These are phyloP conservation scores for Spilosoma lubricipeda DNA, from an alignment of 2,888 invertebrate species.

Conservation along the genomic window DNA sequence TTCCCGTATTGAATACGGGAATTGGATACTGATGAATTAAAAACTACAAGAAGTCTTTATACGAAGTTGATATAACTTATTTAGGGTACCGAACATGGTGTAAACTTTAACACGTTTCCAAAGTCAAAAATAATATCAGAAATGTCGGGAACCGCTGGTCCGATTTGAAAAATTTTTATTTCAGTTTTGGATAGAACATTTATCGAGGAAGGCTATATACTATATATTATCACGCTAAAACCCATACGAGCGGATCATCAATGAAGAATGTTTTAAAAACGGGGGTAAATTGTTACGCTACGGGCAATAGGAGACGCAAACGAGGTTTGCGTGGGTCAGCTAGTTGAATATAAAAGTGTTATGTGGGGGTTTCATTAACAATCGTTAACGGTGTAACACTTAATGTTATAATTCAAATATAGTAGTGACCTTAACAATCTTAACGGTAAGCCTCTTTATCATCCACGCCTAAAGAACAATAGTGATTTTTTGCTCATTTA, in stretches of 20 bases:
- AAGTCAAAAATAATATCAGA: too few relatives aligned
- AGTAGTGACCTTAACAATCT: constrained; percentile 41
- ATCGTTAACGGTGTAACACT: constrained; percentile 48
- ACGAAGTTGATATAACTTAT: constrained; percentile 8
- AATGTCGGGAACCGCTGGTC: too few relatives aligned
- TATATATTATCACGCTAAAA: too few relatives aligned
- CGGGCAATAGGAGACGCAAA: too few relatives aligned
- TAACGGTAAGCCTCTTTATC: constrained; percentile 54
- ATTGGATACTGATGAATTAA: constrained; percentile 24
- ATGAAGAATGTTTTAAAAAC: too few relatives aligned
- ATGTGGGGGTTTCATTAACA: constrained; percentile 34
- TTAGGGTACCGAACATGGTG: constrained; percentile 18
- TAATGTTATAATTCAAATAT: constrained; percentile 31
- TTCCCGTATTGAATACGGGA: constrained; percentile 16
- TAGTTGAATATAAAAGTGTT: too few relatives aligned
- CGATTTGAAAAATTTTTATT: too few relatives aligned
- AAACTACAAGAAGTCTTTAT: constrained; percentile 18
- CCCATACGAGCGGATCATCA: too few relatives aligned
- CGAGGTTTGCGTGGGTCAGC: too few relatives aligned
- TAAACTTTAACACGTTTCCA: constrained; percentile 18
- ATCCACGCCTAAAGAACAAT: constrained; percentile 47
- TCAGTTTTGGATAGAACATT: too few relatives aligned
- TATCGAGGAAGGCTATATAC: too few relatives aligned
- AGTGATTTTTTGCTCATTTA: constrained; percentile 45
- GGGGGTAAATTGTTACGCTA: too few relatives aligned